These are phyloP conservation scores for Alentia gelatinosa DNA, from an alignment of 2,888 invertebrate species.

Conservation along the genomic window DNA sequence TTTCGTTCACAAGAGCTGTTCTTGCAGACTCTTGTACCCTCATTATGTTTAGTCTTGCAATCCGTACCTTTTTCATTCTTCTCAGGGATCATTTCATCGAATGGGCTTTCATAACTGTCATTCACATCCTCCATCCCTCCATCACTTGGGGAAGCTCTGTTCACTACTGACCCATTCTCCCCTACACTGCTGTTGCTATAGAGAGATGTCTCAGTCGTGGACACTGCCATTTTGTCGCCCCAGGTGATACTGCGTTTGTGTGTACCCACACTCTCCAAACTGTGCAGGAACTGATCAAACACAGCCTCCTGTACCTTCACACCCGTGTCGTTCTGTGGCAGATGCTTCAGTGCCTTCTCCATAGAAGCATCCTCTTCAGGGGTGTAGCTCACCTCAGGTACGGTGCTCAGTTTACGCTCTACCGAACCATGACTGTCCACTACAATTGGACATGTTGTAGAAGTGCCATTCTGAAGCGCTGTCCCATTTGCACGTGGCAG, in stretches of 20 bases:
- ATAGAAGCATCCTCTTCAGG: background rate
- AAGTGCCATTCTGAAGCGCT: background rate
- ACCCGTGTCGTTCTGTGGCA: background rate
- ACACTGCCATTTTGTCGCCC: constrained; percentile 12
- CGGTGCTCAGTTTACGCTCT: constrained; percentile 1
- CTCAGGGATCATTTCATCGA: too few species aligned
- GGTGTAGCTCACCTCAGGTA: background rate
- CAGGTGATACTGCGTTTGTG: background rate
- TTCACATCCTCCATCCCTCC: background rate
- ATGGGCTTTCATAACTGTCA: too few species aligned
- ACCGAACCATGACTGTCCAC: background rate
- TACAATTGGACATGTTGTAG: background rate
- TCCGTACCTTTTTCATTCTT: too few species aligned
- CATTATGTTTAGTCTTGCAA: too few species aligned
- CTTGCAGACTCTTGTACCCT: too few species aligned
- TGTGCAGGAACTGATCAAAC: background rate
- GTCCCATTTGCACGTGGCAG: background rate
- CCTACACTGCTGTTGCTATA: constrained; percentile 4
- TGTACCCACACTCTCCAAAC: background rate
- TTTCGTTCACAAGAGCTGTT: too few species aligned
- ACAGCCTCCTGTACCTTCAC: background rate
- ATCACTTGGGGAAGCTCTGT: background rate
- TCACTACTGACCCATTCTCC: background rate
- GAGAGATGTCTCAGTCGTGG: background rate
- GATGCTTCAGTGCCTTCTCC: background rate